These are phyloP conservation scores for Formica exsecta DNA, from an alignment of 1,140 invertebrate species.

Conservation along the genomic window DNA sequence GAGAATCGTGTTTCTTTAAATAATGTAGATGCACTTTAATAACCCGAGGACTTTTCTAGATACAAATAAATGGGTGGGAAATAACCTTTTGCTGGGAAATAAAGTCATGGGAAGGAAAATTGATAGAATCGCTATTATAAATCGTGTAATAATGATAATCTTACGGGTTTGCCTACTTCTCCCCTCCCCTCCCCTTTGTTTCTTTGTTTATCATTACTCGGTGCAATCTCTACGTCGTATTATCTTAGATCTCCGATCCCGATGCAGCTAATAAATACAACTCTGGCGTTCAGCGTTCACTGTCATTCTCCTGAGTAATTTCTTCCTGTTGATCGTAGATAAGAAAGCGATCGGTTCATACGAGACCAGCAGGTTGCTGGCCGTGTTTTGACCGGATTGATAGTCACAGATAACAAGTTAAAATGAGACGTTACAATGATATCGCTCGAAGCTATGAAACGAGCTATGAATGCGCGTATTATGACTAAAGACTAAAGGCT, in stretches of 20 bases:
- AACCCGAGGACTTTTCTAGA: not conserved
- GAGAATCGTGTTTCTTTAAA: not conserved
- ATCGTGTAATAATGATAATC: slow-evolving; percentile 42
- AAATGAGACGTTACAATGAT: slow-evolving; percentile 60
- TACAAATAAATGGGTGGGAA: slow-evolving; percentile 31
- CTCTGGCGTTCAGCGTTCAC: slow-evolving; percentile 68
- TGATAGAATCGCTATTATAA: slow-evolving; percentile 43
- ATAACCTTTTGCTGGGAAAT: slow-evolving; percentile 30
- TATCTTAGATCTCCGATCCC: slow-evolving; percentile 69
- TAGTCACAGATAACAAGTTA: slow-evolving; percentile 68
- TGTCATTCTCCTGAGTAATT: slow-evolving; percentile 78
- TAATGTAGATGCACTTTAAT: not conserved
- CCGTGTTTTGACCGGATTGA: slow-evolving; percentile 67
- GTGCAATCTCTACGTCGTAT: slow-evolving; percentile 57
- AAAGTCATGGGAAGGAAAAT: slow-evolving; percentile 2
- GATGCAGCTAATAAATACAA: slow-evolving; percentile 76
- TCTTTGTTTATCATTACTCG: slow-evolving; percentile 71
- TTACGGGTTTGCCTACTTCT: slow-evolving; percentile 72
- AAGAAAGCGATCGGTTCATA: slow-evolving; percentile 71
- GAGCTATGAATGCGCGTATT: slow-evolving; percentile 47
- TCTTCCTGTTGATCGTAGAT: slow-evolving; percentile 77
- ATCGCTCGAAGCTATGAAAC: slow-evolving; percentile 32
- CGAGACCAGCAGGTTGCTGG: slow-evolving; percentile 48
- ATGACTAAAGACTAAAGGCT: slow-evolving; percentile 51
- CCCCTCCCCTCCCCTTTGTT: slow-evolving; percentile 59